Evolutionary conservation across 2,113 vertebrate genomes (phyloP), one percentile per base, ranked within the genome.

Genomic region (Tachysurus vachellii): DNA sequence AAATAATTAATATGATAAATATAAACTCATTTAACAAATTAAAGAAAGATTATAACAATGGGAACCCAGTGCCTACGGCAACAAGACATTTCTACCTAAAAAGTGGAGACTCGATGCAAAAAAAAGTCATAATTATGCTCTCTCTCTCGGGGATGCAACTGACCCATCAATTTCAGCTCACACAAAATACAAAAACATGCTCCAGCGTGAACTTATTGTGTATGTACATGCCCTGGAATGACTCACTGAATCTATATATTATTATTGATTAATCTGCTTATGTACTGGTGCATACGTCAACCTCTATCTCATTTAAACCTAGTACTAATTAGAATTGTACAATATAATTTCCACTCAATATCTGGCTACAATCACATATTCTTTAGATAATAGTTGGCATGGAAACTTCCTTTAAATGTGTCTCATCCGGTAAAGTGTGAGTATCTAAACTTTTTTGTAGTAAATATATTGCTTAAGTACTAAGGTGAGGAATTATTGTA

Each of bases 1-100:
- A 62, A 68, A 83, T 88, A 82, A 88, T 88, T 76, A 88, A 83
- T 54, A 83, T 54, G 70, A 82, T 73, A 83, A 86, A 82, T 80
- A 82, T 82, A 86, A 86, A 86, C 84, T 88, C 59, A 8, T 59
- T 86, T 53, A 83, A 73, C 56, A 50, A 83, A 81, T 88, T 80
- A 62, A 44, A 77, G 73, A 68, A 85, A 64, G 31, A 68, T 42
- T 42, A 17, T 42, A 56, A 83, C 13, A 31, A 88, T 70, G 59
- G 80, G 36, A 85, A 73, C 31, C 23, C 64, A 86, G 88, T 71
- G 80, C 88, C 85, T 53, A 7, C 4, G 73, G 88, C 85, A 79
- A 70, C 50, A 83, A 53, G 6, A 62, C 44, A 13, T 50, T 80
- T 14, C 62, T 62, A 86, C 5, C 83, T 83, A 64, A 73, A 54